phyloP scores from a whole-genome alignment of 2,888 invertebrate species.

The Furcula furcula region DNA sequence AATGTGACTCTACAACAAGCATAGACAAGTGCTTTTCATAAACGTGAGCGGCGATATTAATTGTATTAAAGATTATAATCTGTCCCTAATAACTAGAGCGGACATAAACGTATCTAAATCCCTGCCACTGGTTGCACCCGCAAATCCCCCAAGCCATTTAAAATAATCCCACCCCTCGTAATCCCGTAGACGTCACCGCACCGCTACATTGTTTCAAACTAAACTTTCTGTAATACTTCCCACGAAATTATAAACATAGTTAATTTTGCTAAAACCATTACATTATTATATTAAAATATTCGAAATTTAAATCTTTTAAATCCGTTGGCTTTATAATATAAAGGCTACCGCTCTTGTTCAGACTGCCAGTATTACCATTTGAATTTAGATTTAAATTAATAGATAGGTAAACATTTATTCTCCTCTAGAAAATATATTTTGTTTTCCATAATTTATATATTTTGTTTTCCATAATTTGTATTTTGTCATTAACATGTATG shows the following conservation, averaged over 20 bases:
- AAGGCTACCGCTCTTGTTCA: no score
- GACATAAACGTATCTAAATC: constrained; percentile 3
- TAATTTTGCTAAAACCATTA: background rate
- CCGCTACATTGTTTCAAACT: constrained; percentile 7
- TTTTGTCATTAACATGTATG: no score
- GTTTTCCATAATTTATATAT: no score
- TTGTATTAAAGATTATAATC: constrained; percentile 1
- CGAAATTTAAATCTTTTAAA: background rate
- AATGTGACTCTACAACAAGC: no score
- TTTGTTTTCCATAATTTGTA: no score
- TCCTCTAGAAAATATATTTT: no score
- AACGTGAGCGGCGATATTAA: background rate
- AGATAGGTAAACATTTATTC: no score
- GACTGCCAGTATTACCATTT: no score
- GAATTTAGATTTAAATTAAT: no score
- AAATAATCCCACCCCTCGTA: constrained; percentile 8
- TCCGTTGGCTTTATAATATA: no score
- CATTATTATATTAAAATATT: background rate
- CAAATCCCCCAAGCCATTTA: constrained; percentile 5
- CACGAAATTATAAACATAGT: constrained; percentile 3
- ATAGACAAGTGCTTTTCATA: background rate
- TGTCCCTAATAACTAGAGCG: constrained; percentile 5
- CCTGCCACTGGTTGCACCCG: constrained; percentile 5
- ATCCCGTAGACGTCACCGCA: constrained; percentile 12
- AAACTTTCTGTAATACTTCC: no score